A percentile compares a stretch with the other conserved stretches of the same genome.
Conservation (phyloP, 2,113 vertebrate species). For the Seriola rivoliana region DNA sequence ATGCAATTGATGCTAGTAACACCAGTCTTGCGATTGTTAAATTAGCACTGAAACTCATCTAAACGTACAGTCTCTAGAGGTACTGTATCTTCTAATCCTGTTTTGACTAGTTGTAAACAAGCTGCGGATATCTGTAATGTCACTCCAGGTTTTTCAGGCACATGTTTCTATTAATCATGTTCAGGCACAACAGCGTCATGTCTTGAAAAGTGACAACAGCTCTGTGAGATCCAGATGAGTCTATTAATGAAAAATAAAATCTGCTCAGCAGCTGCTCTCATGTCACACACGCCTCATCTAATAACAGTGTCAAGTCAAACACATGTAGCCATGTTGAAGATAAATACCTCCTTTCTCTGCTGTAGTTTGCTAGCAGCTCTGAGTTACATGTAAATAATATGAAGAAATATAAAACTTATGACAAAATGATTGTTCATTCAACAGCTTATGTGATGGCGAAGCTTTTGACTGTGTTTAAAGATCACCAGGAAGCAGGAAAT, state of each 20-base stretch:
- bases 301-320: background rate
- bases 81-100: too few relatives aligned
- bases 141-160: background rate
- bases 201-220: background rate
- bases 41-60: background rate
- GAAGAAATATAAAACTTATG: too few relatives aligned
- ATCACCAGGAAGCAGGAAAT: background rate
- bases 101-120: background rate
- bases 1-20: background rate
- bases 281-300: background rate
- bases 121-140: background rate
- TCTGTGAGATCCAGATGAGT: background rate
- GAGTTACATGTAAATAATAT: too few relatives aligned
- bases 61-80: background rate
- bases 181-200: background rate
- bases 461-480: background rate
- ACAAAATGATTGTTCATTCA: too few relatives aligned
- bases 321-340: background rate
- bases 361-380: background rate
- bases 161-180: background rate
- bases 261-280: slow-evolving; percentile 19
- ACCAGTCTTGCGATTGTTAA: background rate
- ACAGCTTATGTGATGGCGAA: background rate
- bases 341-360: background rate
- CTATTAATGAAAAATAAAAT: background rate